A percentile compares a stretch with the other conserved stretches of the same genome.
phyloP scores from a whole-genome alignment of 2,797 vertebrate species.

The Rallus crepitans region DNA sequence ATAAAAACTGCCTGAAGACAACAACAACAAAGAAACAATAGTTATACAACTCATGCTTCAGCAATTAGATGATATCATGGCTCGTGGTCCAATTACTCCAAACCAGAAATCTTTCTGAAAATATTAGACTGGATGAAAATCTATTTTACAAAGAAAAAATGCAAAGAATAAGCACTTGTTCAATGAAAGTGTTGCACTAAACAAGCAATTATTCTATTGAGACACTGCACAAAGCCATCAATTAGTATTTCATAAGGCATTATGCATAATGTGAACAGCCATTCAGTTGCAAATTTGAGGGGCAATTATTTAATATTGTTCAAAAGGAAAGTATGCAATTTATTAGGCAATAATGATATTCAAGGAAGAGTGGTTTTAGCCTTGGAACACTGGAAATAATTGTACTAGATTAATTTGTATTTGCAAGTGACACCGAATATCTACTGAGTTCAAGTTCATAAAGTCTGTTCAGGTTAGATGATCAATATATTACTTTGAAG shows the following conservation, averaged over 20 bases:
- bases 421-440: not conserved
- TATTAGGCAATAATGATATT: constrained; percentile 39
- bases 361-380: not conserved
- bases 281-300: constrained; percentile 38
- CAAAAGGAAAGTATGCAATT: constrained; percentile 39
- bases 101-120: constrained; percentile 63
- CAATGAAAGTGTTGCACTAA: constrained; percentile 8
- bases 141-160: not conserved
- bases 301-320: constrained; percentile 54
- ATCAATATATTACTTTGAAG: not conserved
- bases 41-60: not conserved
- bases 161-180: constrained; percentile 28
- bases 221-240: constrained; percentile 30
- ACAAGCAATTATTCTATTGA: constrained; percentile 46
- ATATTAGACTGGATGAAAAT: constrained; percentile 6
- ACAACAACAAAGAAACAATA: not conserved
- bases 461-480: not conserved
- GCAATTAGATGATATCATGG: constrained; percentile 13
- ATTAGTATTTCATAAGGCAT: constrained; percentile 58
- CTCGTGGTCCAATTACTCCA: constrained; percentile 43
- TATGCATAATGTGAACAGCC: not conserved
- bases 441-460: not conserved
- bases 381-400: not conserved
- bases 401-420: not conserved
- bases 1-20: not conserved